Conservation (phyloP, 2,888 invertebrate species). For the Drosophila siamana region DNA sequence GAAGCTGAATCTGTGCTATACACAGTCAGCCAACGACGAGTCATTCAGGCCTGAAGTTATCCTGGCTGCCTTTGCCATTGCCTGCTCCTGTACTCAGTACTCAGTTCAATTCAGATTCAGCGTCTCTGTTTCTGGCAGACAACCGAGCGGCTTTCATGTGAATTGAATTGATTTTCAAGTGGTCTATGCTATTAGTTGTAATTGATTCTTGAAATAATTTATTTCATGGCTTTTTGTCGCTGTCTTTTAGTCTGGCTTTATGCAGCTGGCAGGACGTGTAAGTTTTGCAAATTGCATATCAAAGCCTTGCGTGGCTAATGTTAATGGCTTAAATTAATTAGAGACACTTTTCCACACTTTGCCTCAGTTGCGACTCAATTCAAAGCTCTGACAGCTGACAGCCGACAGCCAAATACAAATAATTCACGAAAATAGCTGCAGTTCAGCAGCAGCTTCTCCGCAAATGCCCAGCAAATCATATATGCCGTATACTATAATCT, state of each 20-base stretch:
- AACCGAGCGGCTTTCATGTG: conserved; percentile 66
- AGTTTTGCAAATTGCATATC: conserved; percentile 55
- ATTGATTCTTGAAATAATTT: conserved; percentile 78
- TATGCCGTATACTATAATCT: no score
- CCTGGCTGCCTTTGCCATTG: conserved; percentile 27
- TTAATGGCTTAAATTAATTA: conserved; percentile 64
- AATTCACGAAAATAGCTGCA: conserved; percentile 38
- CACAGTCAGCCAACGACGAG: conserved; percentile 26
- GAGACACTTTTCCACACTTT: conserved; percentile 44
- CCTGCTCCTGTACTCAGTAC: no score
- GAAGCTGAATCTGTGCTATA: conserved; percentile 40
- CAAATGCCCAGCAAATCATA: no score
- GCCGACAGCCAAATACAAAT: conserved; percentile 46
- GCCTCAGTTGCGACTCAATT: conserved; percentile 42
- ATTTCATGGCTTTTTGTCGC: conserved; percentile 74
- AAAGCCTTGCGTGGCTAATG: conserved; percentile 39
- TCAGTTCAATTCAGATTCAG: conserved; percentile 14
- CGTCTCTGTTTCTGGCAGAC: conserved; percentile 55
- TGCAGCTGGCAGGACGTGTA: conserved; percentile 39
- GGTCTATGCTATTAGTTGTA: conserved; percentile 77
- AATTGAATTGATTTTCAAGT: conserved; percentile 76
- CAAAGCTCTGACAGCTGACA: conserved; percentile 45
- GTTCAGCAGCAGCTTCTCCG: no score
- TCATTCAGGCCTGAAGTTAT: conserved; percentile 57
- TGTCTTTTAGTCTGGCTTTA: conserved; percentile 35